Base-by-base conservation (phyloP, 2,888 invertebrate genomes). In the Halictus quadricinctus region DNA sequence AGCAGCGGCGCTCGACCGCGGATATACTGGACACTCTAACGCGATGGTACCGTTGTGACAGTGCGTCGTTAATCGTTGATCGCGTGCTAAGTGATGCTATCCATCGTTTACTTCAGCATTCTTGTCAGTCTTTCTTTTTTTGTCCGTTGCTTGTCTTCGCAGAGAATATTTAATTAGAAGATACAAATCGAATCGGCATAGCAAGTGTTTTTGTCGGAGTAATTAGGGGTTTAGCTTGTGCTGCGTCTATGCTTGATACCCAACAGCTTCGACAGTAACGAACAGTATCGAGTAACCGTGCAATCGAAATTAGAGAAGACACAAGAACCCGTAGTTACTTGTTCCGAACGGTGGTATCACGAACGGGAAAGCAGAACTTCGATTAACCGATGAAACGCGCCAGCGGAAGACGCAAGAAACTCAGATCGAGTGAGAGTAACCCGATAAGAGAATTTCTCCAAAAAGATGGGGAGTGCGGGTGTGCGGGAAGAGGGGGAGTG, bases 361-460 rank as follows among this genome's bases (percentile, higher is more conserved):
- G 36, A 21, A 58, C 66, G 18, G 10, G 21, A 15, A 15, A 54
- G 46, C 66, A 66, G 48, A 58, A 29, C 41, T 29, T 75, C 80
- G 36, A 18, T 69, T 79, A 69, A 21, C 43, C 2, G 54, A 48
- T 58, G 54, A n/a, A 15, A 58, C 43, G 54, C 69, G 54, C 12
- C 29, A 18, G 21, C 15, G 4, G 46, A 54, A 50, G 41, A 48
- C 70, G 41, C n/a, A 3, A 60, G 13, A 41, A 66, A 48, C 25
- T 66, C n/a, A 29, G 70, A 25, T 66, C n/a, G 70, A n/a, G 74
- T 80, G 74, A 75, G n/a, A 5, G 64, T 81, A 76, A 83, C 72
- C 72, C 29, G 50, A 72, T 72, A 72, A 79, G 72, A 50, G 81
- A 81, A 66, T 76, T 60, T 25, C 58, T 36, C 15, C 15, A 13